Base-by-base conservation (phyloP, 1,140 invertebrate genomes). In the Bombus terrestris region DNA sequence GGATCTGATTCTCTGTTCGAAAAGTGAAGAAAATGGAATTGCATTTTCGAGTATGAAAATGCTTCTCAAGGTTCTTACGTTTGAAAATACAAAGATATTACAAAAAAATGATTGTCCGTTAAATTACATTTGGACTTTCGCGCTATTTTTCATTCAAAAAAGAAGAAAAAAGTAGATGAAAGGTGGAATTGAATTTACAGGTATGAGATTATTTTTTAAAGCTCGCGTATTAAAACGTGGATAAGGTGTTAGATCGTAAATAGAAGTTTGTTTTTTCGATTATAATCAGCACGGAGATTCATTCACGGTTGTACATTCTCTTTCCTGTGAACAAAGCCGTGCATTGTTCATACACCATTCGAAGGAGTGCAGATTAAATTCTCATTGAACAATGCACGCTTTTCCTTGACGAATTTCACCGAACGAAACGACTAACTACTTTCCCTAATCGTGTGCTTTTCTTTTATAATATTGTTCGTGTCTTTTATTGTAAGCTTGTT, bases 301-400 rank as follows among this genome's bases (percentile, higher is more conserved):
- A 41, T 41, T 80, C 37, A 1, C 18, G 3, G 43, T n/a, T 75
- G 68, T 72, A 78, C 77, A 53, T 81, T 41, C 64, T 81, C 64
- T 88, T 73, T 72, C 83, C 43, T 86, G 85, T 77, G 88, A 89
- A 81, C 79, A 77, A 82, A 88, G 47, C 80, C 28, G 39, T 22
- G 35, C 66, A 89, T 90, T 87, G 88, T 90, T 85, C 68, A 1
- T 32, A 18, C 62, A n/a, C 64, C 35, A 62, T 82, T 28, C 62
- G 25, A 77, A 57, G 32, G 28, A 86, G 32, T 89, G 79, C 68
- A 88, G 91, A 89, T 91, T 78, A 83, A 85, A 80, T 90, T 71
- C 82, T 62, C 78, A 47, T 57, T 47, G 71, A 78, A 89, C 86
- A 90, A 90, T 83, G n/a, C 59, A 41, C 41, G 41, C 69, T 68